Evolutionary conservation across 2,888 invertebrate species (phyloP).

Genomic region (Agriopis marginaria): DNA sequence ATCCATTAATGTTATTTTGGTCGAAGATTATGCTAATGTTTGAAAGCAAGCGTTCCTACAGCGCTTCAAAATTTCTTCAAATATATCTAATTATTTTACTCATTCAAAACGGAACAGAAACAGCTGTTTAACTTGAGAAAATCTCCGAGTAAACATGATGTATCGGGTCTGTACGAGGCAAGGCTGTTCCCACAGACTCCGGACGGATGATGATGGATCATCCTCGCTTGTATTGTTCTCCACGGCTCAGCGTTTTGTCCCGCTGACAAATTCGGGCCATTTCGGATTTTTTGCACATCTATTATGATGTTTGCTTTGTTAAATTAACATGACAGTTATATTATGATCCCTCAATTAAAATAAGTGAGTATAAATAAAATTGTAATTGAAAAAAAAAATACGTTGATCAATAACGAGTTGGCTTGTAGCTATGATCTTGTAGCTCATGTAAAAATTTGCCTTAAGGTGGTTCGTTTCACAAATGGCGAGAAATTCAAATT

Average conservation of each 20-base stretch:
- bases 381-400: neutral
- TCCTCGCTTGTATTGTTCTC: slow-evolving; percentile 72
- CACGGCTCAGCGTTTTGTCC: slow-evolving; percentile 64
- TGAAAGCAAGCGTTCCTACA: too few species aligned
- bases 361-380: slow-evolving; percentile 25
- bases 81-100: neutral
- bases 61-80: neutral
- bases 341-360: slow-evolving; percentile 32
- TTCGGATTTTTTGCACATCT: slow-evolving; percentile 56
- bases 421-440: neutral
- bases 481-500: too few species aligned
- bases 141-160: slow-evolving; percentile 61
- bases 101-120: neutral
- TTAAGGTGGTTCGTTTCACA: too few species aligned
- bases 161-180: slow-evolving; percentile 73
- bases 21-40: too few species aligned
- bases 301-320: slow-evolving; percentile 44
- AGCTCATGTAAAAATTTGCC: neutral
- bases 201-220: slow-evolving; percentile 84
- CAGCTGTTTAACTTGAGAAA: slow-evolving; percentile 17
- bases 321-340: slow-evolving; percentile 40
- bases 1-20: too few species aligned
- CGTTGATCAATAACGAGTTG: neutral
- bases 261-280: slow-evolving; percentile 82
- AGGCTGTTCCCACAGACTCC: slow-evolving; percentile 73